Base-by-base conservation (phyloP, 2,113 vertebrate genomes). In the Aythya baeri region DNA sequence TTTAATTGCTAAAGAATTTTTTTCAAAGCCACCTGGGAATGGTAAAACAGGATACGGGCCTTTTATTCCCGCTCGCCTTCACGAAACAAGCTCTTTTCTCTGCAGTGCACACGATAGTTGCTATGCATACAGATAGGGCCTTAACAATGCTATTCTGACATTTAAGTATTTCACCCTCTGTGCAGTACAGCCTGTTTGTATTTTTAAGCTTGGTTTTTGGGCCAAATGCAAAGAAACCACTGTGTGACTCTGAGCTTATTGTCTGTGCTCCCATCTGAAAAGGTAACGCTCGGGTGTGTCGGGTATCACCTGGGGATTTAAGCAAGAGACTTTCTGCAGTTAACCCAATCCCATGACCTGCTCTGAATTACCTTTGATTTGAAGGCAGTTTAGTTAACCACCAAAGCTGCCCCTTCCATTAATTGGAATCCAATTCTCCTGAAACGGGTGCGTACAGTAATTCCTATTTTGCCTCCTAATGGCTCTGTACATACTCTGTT, bases 251-350 rank as follows among this genome's bases (percentile, higher is more conserved):
- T 55, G 55, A 86, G 91, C 96, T 98, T 98, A 98, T 98, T 98
- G 98, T 91, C 97, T 80, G 94, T 98, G 62, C 96, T 94, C 95
- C 81, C 95, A 94, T 97, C 94, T 97, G 55, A 97, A 97, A 96
- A 97, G 96, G 97, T 96, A 98, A 95, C 97, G 98, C 97, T 91
- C 73, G 72, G 83, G 86, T 98, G 98, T 98, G 97, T 98, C 98
- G 65, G 97, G 97, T 98, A 98, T 98, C 98, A 97, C 96, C 98
- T 95, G 34, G 98, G 98, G 98, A 98, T 96, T 97, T 94, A 95
- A 96, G 96, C 96, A 97, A 68, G 95, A 98, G 96, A 95, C 97
- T 98, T 98, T 98, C 97, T 98, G 95, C 94, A 95, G 94, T 97
- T 97, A 98, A 98, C 96, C 92, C 96, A 98, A 97, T 97, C 97